Evolutionary conservation across 2,888 invertebrate species (phyloP).

Genomic region (Mesorhabditis spiculigera): DNA sequence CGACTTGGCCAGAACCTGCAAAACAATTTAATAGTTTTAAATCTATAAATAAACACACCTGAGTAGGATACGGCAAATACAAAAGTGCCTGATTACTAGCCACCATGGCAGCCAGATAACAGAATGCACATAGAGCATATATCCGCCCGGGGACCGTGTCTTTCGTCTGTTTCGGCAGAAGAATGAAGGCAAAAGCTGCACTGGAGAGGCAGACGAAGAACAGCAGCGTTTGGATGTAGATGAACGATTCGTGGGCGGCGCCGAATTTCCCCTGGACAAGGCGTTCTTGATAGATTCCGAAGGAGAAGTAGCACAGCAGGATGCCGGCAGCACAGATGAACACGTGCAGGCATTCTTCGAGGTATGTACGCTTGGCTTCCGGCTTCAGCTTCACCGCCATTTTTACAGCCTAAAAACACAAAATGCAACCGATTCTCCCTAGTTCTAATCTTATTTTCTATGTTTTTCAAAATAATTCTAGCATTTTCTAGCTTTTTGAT

Average conservation of each 20-base stretch:
- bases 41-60: no score
- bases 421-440: no score
- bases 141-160: slow-evolving; percentile 27
- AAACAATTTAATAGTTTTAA: no score
- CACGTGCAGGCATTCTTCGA: slow-evolving; percentile 65
- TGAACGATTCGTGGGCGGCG: slow-evolving; percentile 74
- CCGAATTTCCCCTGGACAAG: slow-evolving; percentile 85
- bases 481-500: no score
- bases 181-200: slow-evolving; percentile 72
- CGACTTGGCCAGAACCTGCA: slow-evolving; percentile 87
- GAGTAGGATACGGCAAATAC: slow-evolving; percentile 94
- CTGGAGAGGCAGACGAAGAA: slow-evolving; percentile 84
- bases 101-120: slow-evolving; percentile 91
- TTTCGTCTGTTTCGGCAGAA: slow-evolving; percentile 56
- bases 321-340: slow-evolving; percentile 80
- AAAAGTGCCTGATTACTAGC: slow-evolving; percentile 90
- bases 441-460: no score
- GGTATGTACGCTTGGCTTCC: background rate
- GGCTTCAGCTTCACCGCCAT: no score
- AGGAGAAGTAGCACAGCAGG: slow-evolving; percentile 86
- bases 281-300: slow-evolving; percentile 88
- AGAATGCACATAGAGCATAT: slow-evolving; percentile 71
- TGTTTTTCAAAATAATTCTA: no score
- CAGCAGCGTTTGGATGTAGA: slow-evolving; percentile 81
- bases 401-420: no score